phyloP scores from a whole-genome alignment of 53 echinoderm and acorn worm species.

The Astropecten irregularis region DNA sequence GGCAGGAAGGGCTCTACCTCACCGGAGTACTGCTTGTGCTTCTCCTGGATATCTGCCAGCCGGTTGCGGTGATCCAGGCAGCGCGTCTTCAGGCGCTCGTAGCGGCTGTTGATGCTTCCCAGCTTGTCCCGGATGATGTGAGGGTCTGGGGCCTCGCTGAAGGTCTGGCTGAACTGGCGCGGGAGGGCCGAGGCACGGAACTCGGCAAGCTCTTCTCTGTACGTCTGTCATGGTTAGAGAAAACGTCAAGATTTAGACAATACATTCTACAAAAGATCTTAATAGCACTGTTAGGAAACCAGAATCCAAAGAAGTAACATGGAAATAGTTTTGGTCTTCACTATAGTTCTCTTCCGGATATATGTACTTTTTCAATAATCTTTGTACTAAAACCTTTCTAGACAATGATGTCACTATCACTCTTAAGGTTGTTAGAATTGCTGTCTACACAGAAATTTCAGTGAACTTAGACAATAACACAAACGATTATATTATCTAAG shows the following conservation, averaged over 20 bases:
- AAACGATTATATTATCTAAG: no score
- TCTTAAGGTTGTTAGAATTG: no score
- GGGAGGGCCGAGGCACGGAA: conserved; percentile 88
- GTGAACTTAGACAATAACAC: no score
- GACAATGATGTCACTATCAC: no score
- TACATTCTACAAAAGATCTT: neutral
- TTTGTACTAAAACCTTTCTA: no score
- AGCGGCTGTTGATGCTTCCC: conserved; percentile 81
- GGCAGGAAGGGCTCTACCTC: conserved; percentile 81
- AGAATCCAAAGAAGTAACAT: no score
- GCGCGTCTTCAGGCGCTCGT: conserved; percentile 82
- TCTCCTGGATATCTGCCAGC: conserved; percentile 70
- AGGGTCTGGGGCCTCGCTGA: conserved; percentile 93
- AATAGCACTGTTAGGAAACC: neutral
- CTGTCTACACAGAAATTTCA: no score
- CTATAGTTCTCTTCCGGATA: no score
- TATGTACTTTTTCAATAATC: no score
- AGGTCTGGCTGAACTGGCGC: conserved; percentile 95
- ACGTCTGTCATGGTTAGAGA: conserved; percentile 62
- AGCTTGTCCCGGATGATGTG: conserved; percentile 90
- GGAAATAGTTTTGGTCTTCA: no score
- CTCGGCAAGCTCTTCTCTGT: conserved; percentile 85
- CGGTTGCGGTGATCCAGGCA: conserved; percentile 82
- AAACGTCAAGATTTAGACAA: neutral
- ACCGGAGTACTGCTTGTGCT: conserved; percentile 71